phyloP scores from a whole-genome alignment of 2,797 vertebrate genomes.

The Scolopax rusticola region DNA sequence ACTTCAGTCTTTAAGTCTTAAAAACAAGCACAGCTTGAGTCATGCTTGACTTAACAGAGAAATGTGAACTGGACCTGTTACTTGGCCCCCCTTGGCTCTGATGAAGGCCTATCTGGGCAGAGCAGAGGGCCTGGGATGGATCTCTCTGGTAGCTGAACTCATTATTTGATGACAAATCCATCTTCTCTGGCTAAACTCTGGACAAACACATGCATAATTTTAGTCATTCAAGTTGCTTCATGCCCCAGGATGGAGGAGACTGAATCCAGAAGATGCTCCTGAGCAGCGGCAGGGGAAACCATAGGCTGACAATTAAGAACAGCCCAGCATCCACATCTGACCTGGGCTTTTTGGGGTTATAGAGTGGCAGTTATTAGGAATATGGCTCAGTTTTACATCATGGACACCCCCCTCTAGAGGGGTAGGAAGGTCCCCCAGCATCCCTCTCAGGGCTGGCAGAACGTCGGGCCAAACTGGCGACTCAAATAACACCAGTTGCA shows the following conservation, averaged over 20 bases:
- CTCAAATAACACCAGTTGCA: accelerated
- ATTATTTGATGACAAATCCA: neutral
- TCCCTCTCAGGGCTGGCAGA: neutral
- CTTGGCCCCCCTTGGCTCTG: neutral
- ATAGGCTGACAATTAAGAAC: accelerated
- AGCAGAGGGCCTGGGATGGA: neutral
- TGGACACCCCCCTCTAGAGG: neutral
- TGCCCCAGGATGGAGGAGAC: neutral
- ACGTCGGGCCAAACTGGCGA: accelerated
- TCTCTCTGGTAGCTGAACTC: neutral
- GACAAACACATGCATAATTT: neutral
- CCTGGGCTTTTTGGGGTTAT: neutral
- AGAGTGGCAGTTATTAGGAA: neutral
- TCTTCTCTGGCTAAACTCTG: neutral
- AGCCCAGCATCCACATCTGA: neutral
- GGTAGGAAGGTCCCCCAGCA: neutral
- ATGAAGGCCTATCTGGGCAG: neutral
- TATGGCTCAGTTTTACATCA: neutral
- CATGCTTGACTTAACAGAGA: neutral
- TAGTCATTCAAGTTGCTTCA: neutral
- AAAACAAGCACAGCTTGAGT: neutral
- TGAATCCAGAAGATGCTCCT: neutral
- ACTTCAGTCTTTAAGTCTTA: neutral
- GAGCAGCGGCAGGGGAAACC: neutral
- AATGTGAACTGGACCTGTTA: neutral